phyloP scores from a whole-genome alignment of 2,888 invertebrate genomes.

The Euplexia lucipara region DNA sequence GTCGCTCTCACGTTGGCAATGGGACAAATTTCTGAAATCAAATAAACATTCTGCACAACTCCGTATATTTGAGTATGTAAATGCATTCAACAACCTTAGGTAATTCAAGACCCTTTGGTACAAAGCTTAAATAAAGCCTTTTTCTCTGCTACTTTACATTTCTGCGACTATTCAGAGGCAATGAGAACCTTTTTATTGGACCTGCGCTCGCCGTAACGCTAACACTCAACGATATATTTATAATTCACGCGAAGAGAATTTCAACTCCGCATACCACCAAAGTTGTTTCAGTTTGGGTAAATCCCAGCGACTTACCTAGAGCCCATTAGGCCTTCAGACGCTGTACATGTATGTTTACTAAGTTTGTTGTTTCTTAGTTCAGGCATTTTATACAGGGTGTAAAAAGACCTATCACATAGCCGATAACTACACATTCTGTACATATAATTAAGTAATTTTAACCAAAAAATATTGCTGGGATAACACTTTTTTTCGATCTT shows the following conservation, averaged over 20 bases:
- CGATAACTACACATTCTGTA: too few relatives aligned
- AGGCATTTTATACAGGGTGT: conserved; percentile 41
- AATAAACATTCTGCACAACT: conserved; percentile 21
- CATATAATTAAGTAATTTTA: too few relatives aligned
- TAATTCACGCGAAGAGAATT: conserved; percentile 37
- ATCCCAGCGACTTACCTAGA: conserved; percentile 32
- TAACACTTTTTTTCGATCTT: too few relatives aligned
- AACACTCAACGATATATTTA: conserved; percentile 32
- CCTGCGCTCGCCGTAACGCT: conserved; percentile 17
- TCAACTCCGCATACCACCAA: conserved; percentile 19
- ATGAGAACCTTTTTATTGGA: conserved; percentile 40
- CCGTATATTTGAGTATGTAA: conserved; percentile 44
- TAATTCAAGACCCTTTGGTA: conserved; percentile 31
- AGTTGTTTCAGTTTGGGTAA: conserved; percentile 19
- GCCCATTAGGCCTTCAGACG: conserved; percentile 21
- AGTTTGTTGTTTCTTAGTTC: conserved; percentile 40
- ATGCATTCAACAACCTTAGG: conserved; percentile 38
- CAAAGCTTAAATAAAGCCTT: conserved; percentile 39
- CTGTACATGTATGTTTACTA: conserved; percentile 32
- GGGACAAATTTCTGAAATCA: conserved; percentile 1
- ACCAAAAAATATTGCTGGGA: too few relatives aligned
- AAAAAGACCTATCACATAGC: too few relatives aligned
- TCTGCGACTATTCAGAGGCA: conserved; percentile 40
- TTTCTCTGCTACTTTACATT: conserved; percentile 46
- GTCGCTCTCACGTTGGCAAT: background rate